Evolutionary conservation across 2,888 invertebrate genomes (phyloP), one percentile per base, ranked within the genome.

Genomic region (Choristoneura rosaceana): DNA sequence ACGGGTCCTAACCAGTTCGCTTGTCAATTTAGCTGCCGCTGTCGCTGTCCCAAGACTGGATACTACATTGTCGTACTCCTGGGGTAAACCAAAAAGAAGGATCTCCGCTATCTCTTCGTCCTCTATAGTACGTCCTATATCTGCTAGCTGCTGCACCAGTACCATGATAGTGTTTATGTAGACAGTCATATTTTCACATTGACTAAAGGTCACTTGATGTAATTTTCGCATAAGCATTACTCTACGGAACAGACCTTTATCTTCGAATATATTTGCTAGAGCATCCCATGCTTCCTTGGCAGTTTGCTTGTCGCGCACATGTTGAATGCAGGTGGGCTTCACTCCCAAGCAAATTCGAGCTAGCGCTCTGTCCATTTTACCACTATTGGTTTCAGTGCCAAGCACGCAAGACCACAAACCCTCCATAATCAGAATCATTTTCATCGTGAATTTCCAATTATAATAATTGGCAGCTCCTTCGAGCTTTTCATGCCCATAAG

Each of bases 401-500:
- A 55, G 55, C 55, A 55, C 25, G 25, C 55, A 55, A 10, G 25
- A 55, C 66, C 12, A 70, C 45, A 55, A 58, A 9, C n/a, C 73
- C 52, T 62, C 66, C 41, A 50, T 60, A 25, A 58, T 52, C 12
- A 55, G 17, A n/a, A 52, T 62, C 70, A 55, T 70, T 38, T 47
- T 63, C 66, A 62, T 58, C 8, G 38, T 62, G 12, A 61, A 74
- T 47, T 41, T 71, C 66, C 65, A 61, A 10, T 14, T 17, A n/a
- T 63, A 41, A n/a, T n/a, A 60, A 41, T 47, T 63, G 5, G 10
- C 25, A 0, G 63, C 45, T 2, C 47, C 63, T 38, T 61, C 55
- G 10, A 55, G 55, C n/a, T 55, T 55, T 12, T 55, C 55, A 8
- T 25, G 55, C 0, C 55, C 55, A 55, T 10, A 55, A 3, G 1